Base-by-base conservation (phyloP, 92 coral and sea anemone species). In the Siderastrea siderea region DNA sequence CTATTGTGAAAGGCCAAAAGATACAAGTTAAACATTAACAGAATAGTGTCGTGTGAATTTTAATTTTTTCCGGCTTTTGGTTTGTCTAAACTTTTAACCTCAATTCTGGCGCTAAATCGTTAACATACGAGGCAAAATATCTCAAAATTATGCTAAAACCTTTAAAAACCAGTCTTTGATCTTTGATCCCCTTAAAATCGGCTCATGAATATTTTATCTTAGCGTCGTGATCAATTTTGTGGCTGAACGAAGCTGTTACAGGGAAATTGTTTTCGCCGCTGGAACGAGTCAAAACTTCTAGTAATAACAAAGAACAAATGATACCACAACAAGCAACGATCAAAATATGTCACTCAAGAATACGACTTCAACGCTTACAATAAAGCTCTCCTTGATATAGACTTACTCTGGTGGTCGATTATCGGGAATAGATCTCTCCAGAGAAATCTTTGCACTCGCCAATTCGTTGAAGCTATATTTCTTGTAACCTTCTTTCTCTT, bases 321-420 rank as follows among this genome's bases (percentile, higher is more conserved):
- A 63, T 6, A 14, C 53, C n/a, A 14, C 14, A 5, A 10, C 49
- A 62, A 6, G 11, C 45, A 58, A n/a, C 51, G 50, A 62, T 4
- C 45, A 12, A 7, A 61, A 46, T 45, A 69, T 16, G 47, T 12
- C 10, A 5, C 46, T 51, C 78, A 8, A 78, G 55, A 66, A 66
- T 53, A 65, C 52, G 66, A 66, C 51, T 69, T 44, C 47, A 47
- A 16, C 14, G 17, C 7, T 4, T 45, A 46, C 16, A 12, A 3
- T 57, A 10, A 5, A 15, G 47, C 5, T 5, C 54, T 52, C 68
- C 48, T 7, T 13, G 7, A 44, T 84, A 55, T 17, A 61, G 12
- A 96, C 99, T 95, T 88, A 98, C 99, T 90, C 78, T 47, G 68
- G 19, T 43, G 94, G 94, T 74, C 99, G 89, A 88, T 98, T 98